These are phyloP conservation scores for Tiliacea citrago DNA, from an alignment of 2,888 invertebrate genomes.

Conservation along the genomic window DNA sequence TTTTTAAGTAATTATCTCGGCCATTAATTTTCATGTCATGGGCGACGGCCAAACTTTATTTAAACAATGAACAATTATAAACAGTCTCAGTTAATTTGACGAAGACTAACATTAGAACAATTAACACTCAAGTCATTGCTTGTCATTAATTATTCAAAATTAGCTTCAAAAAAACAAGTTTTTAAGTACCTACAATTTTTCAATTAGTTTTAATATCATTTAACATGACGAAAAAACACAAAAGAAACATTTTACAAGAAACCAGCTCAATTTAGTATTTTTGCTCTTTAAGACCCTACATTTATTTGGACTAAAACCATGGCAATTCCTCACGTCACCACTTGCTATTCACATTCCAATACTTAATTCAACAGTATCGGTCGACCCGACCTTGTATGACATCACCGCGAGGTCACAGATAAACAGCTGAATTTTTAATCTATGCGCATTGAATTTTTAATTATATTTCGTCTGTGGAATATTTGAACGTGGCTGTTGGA, in stretches of 20 bases:
- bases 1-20: no score
- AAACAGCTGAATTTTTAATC: slow-evolving; percentile 62
- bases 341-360: slow-evolving; percentile 33
- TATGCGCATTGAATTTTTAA: slow-evolving; percentile 61
- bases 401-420: slow-evolving; percentile 67
- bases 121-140: neutral
- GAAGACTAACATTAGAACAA: neutral
- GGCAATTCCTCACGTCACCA: slow-evolving; percentile 37
- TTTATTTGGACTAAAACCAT: neutral
- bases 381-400: slow-evolving; percentile 68
- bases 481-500: slow-evolving; percentile 12
- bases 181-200: neutral
- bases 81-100: slow-evolving; percentile 3
- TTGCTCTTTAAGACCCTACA: neutral
- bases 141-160: slow-evolving; percentile 1
- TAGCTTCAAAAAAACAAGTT: slow-evolving; percentile 5
- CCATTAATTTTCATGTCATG: neutral
- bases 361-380: slow-evolving; percentile 42
- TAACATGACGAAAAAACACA: neutral
- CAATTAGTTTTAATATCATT: neutral
- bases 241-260: neutral
- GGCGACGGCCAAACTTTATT: slow-evolving; percentile 12
- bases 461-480: slow-evolving; percentile 46
- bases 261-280: neutral
- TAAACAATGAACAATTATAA: slow-evolving; percentile 30